These are phyloP conservation scores for Sarcophaga rosellei DNA, from an alignment of 2,888 invertebrate species.

Conservation along the genomic window DNA sequence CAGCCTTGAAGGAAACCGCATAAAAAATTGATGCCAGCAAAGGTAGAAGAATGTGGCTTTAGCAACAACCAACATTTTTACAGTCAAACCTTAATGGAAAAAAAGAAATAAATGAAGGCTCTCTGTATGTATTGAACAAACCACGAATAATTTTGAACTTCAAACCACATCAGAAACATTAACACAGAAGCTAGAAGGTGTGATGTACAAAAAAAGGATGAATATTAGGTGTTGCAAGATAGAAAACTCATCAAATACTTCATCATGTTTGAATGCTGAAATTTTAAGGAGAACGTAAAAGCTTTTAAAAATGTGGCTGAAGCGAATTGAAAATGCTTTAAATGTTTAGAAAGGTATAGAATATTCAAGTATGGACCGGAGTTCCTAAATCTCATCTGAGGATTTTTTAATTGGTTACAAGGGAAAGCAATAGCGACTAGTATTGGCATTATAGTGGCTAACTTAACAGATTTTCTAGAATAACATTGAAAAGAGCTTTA, in stretches of 20 bases:
- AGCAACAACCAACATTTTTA: constrained; percentile 21
- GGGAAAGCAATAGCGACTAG: too few relatives aligned
- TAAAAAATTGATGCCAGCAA: neutral
- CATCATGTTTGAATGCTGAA: constrained; percentile 23
- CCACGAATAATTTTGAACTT: constrained; percentile 62
- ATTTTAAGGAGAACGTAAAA: too few relatives aligned
- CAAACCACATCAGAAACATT: constrained; percentile 45
- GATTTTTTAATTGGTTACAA: too few relatives aligned
- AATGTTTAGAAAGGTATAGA: too few relatives aligned
- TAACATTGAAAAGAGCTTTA: too few relatives aligned
- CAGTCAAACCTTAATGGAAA: constrained; percentile 6
- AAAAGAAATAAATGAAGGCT: constrained; percentile 15
- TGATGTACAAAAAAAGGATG: neutral
- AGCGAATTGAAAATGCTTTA: constrained; percentile 24
- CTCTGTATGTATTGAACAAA: constrained; percentile 20
- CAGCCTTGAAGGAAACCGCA: constrained; percentile 1
- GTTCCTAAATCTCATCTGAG: too few relatives aligned
- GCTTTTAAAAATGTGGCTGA: neutral
- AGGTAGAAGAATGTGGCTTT: neutral
- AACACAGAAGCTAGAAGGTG: neutral
- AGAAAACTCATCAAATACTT: constrained; percentile 50
- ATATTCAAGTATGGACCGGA: too few relatives aligned
- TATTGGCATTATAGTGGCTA: too few relatives aligned
- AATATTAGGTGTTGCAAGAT: constrained; percentile 54
- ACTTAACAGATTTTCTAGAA: too few relatives aligned